Evolutionary conservation across 2,888 invertebrate genomes (phyloP).

Genomic region (Fragum fragum): DNA sequence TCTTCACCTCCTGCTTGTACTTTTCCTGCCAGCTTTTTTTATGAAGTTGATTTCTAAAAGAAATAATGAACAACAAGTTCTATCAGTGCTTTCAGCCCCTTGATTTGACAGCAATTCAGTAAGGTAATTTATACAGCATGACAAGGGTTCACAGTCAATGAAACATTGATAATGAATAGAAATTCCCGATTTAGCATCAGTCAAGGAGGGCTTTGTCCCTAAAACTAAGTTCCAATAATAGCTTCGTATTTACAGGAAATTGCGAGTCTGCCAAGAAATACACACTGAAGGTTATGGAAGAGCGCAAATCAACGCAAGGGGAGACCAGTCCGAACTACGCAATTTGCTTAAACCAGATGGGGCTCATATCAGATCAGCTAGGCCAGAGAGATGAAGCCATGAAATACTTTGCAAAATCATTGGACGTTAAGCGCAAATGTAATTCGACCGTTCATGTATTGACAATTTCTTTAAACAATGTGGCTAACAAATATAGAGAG

Average conservation of each 20-base stretch:
- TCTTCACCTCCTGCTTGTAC: too few species aligned
- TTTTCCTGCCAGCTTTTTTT: too few species aligned
- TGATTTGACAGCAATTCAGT: too few species aligned
- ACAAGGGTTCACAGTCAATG: too few species aligned
- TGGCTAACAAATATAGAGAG: conserved; percentile 57
- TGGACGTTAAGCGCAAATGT: conserved; percentile 59
- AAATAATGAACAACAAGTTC: too few species aligned
- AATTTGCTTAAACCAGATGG: conserved; percentile 69
- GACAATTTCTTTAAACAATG: conserved; percentile 66
- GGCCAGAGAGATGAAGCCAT: conserved; percentile 64
- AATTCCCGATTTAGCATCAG: too few species aligned
- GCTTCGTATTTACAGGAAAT: conserved; percentile 52
- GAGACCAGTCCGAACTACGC: conserved; percentile 61
- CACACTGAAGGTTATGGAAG: conserved; percentile 48
- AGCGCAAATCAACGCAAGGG: conserved; percentile 38
- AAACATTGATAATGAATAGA: too few species aligned
- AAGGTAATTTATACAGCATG: too few species aligned
- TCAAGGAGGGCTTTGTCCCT: too few species aligned
- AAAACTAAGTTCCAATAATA: too few species aligned
- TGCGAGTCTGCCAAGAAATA: conserved; percentile 64
- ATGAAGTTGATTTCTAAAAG: too few species aligned
- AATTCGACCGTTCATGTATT: conserved; percentile 57
- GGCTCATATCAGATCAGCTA: conserved; percentile 65
- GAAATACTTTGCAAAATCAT: conserved; percentile 61
- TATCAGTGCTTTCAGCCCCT: too few species aligned